Evolutionary conservation across 2,888 invertebrate genomes (phyloP), one percentile per base, ranked within the genome.

Genomic region (Physocephala rufipes): DNA sequence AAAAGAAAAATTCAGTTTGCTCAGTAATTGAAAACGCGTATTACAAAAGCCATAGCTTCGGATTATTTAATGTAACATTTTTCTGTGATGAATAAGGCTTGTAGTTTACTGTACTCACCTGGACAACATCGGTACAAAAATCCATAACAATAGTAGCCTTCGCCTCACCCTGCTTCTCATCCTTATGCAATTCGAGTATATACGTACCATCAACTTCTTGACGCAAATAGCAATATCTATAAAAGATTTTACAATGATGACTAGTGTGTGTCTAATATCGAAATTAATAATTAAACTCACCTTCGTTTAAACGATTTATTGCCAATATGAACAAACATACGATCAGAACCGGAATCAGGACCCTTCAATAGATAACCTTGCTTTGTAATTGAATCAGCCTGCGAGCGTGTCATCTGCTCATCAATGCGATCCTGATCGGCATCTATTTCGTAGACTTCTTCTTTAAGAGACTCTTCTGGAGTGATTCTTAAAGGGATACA

Each of bases 81-180:
- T n/a, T n/a, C n/a, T n/a, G n/a, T n/a, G n/a, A n/a, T 47, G 47
- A 47, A 47, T 47, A 47, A 15, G 47, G 15, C 15, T 47, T 47
- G 9, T 9, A n/a, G n/a, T n/a, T 58, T 43, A 49, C 16, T 49
- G 13, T 78, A 70, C 74, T 74, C 86, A 93, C 93, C 88, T 92
- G 91, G 71, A 93, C 90, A 79, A 96, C 95, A 84, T 95, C 95
- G 1, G 93, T 93, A 82, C 96, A 96, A 87, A 95, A 95, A 85
- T 97, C 96, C 92, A 97, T 93, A 76, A 95, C 95, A 83, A 97
- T 94, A 47, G 95, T 93, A 76, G 95, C 92, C 87, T 96, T 96
- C 0, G 95, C 93, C 80, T 97, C 96, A 30, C 91, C 91, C 86
- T 95, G 95, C 83, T 93, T 93, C 74, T 96, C 96, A 86, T 97